Conservation (phyloP, 2,888 invertebrate genomes). For the Dicyrtomina minuta region DNA sequence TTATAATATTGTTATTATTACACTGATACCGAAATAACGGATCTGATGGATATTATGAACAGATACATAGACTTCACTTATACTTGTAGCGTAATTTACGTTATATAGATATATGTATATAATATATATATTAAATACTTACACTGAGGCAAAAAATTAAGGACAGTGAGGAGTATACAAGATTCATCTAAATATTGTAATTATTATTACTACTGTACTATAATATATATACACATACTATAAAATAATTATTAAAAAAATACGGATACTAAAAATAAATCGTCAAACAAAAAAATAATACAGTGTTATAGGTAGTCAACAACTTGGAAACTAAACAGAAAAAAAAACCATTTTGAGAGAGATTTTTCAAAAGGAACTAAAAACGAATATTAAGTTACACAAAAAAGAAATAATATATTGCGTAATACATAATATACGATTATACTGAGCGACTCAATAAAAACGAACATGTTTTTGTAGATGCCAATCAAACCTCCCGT, state of each 20-base stretch:
- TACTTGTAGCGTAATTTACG: no score
- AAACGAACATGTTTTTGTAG: conserved; percentile 36
- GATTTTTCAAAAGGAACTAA: conserved; percentile 27
- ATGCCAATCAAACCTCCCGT: conserved; percentile 25
- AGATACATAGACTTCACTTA: no score
- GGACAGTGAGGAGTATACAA: no score
- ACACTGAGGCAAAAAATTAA: no score
- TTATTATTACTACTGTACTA: conserved; percentile 22
- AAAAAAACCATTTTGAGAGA: conserved; percentile 31
- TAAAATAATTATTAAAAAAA: background rate
- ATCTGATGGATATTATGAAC: no score
- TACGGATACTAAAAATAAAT: conserved; percentile 14
- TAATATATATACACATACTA: background rate
- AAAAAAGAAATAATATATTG: conserved; percentile 15
- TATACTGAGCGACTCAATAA: conserved; percentile 33
- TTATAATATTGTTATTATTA: no score
- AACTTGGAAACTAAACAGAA: conserved; percentile 13
- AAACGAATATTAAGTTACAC: background rate
- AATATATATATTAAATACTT: no score
- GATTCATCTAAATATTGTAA: background rate
- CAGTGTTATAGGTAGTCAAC: conserved; percentile 35
- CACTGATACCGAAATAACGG: no score
- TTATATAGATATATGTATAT: no score
- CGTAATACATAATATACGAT: conserved; percentile 18
- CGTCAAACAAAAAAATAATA: conserved; percentile 35